Evolutionary conservation across 1,140 invertebrate genomes (phyloP).

Genomic region (Philaenus spumarius): DNA sequence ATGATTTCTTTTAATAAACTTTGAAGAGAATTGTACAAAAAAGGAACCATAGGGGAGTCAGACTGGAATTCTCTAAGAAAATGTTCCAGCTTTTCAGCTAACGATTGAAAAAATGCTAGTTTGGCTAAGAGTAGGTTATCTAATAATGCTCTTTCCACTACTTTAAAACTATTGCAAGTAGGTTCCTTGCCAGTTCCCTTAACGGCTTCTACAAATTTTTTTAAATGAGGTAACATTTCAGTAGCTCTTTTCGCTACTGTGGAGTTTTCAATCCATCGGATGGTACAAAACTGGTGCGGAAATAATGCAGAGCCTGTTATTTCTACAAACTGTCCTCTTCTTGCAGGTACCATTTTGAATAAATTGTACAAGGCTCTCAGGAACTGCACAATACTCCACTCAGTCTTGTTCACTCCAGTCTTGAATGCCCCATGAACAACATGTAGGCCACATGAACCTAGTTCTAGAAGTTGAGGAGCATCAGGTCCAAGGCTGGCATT

Average conservation of each 20-base stretch:
- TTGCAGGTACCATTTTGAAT: conserved; percentile 27
- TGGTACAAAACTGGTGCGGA: conserved; percentile 28
- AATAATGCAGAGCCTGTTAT: conserved; percentile 23
- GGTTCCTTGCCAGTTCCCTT: background rate
- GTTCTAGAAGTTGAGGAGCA: too few species aligned
- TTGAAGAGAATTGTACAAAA: conserved; percentile 7
- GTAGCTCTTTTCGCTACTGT: conserved; percentile 25
- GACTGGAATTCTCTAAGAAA: conserved; percentile 26
- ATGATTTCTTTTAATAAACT: background rate
- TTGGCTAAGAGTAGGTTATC: conserved; percentile 28
- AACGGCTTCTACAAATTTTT: background rate
- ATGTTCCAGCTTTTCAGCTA: conserved; percentile 22
- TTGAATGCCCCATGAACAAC: conserved; percentile 29
- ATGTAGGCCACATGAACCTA: conserved; percentile 24
- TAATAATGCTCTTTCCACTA: conserved; percentile 7
- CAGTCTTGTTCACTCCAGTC: conserved; percentile 22
- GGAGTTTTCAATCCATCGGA: conserved; percentile 29
- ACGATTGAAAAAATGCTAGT: conserved; percentile 26
- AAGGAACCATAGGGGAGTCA: conserved; percentile 17
- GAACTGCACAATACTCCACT: conserved; percentile 26
- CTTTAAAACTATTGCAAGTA: background rate
- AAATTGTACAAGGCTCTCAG: conserved; percentile 24
- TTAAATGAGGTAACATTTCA: background rate
- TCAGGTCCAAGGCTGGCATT: too few species aligned
- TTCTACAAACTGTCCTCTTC: conserved; percentile 19